Conservation (phyloP, 2,797 vertebrate genomes). For the Poecilia gillii region DNA sequence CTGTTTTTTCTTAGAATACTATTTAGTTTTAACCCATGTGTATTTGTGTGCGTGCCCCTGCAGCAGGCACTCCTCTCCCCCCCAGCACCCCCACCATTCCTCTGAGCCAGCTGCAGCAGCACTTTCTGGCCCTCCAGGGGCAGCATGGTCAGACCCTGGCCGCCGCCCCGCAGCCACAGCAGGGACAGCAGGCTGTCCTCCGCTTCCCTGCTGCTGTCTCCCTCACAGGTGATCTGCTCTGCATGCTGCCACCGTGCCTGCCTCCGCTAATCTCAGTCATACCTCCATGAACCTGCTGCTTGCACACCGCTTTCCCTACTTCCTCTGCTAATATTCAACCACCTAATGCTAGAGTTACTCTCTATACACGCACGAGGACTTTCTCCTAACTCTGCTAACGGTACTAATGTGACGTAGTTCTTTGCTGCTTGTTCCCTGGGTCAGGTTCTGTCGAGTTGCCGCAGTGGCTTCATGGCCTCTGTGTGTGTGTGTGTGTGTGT, state of each 20-base stretch:
- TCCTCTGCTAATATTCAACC: constrained; percentile 25
- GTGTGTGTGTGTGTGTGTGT: constrained; percentile 17
- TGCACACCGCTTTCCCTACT: constrained; percentile 14
- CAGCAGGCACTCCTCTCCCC: constrained; percentile 84
- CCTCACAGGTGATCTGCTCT: constrained; percentile 81
- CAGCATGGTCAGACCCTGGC: constrained; percentile 80
- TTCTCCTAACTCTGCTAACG: constrained; percentile 12
- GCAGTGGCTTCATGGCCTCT: constrained; percentile 23
- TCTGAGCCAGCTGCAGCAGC: constrained; percentile 85
- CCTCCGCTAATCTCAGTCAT: constrained; percentile 23
- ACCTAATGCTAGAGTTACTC: constrained; percentile 11
- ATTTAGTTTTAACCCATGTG: constrained; percentile 6
- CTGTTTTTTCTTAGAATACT: background rate
- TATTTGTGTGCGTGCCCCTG: constrained; percentile 36
- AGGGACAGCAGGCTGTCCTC: constrained; percentile 85
- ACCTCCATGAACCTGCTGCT: constrained; percentile 10
- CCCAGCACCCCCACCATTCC: constrained; percentile 84
- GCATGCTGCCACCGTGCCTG: constrained; percentile 49
- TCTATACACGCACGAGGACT: background rate
- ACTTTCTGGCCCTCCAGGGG: constrained; percentile 83
- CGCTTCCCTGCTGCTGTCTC: constrained; percentile 84
- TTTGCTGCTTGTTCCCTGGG: constrained; percentile 3
- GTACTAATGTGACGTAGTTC: constrained; percentile 8
- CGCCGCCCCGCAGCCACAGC: constrained; percentile 73
- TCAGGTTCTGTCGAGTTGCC: constrained; percentile 7